Evolutionary conservation across 2,113 vertebrate genomes (phyloP).

Genomic region (Laterallus jamaicensis): DNA sequence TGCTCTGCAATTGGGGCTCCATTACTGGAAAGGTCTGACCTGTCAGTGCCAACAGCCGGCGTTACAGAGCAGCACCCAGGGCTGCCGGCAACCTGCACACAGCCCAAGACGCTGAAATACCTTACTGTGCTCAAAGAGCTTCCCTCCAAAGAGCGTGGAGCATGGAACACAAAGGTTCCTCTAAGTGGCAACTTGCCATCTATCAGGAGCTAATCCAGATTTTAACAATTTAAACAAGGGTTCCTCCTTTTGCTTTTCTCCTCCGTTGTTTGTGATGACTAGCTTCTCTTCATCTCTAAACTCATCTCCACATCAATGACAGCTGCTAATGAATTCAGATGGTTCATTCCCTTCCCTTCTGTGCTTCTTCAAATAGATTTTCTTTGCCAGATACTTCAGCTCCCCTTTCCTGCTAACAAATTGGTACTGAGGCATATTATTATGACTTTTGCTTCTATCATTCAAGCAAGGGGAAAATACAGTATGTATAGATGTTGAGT

Average conservation of each 20-base stretch:
- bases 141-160: neutral
- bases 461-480: constrained; percentile 35
- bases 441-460: constrained; percentile 33
- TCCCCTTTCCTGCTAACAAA: constrained; percentile 32
- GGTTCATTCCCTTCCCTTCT: constrained; percentile 47
- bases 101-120: neutral
- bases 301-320: constrained; percentile 60
- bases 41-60: neutral
- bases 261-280: constrained; percentile 11
- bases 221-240: neutral
- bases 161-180: neutral
- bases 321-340: constrained; percentile 64
- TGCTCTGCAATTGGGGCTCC: neutral
- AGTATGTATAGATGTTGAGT: neutral
- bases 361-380: constrained; percentile 32
- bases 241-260: constrained; percentile 38
- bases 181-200: neutral
- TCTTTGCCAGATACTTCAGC: constrained; percentile 13
- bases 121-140: neutral
- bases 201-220: neutral
- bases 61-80: neutral
- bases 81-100: rapidly evolving
- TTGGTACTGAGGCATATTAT: constrained; percentile 11
- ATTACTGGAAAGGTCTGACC: neutral
- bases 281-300: constrained; percentile 39